Evolutionary conservation across 2,113 vertebrate species (phyloP).

Genomic region (Hiodon alosoides): DNA sequence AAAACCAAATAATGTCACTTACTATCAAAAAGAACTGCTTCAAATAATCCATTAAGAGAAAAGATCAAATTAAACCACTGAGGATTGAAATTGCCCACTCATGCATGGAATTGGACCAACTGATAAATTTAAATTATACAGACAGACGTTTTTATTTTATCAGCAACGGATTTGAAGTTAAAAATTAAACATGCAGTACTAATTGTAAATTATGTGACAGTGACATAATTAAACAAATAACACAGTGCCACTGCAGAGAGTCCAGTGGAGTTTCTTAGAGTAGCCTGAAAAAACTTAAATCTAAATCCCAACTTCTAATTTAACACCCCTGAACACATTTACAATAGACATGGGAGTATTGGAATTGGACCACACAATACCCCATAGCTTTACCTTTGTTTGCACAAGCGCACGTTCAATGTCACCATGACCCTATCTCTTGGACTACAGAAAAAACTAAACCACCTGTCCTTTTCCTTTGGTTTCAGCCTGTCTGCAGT

Average conservation of each 20-base stretch:
- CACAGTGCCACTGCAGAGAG: conserved; percentile 26
- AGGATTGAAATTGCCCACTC: too few relatives aligned
- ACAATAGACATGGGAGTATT: too few relatives aligned
- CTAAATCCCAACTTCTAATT: too few relatives aligned
- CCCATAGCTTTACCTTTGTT: too few relatives aligned
- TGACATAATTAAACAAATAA: conserved; percentile 29
- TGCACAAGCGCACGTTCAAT: too few relatives aligned
- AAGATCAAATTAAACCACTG: neutral
- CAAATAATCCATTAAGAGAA: neutral
- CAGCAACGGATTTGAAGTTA: neutral
- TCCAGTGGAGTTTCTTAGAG: neutral
- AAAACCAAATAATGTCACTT: too few relatives aligned
- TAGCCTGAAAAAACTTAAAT: neutral
- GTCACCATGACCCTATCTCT: too few relatives aligned
- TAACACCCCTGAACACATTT: too few relatives aligned
- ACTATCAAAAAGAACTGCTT: too few relatives aligned
- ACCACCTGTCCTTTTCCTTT: neutral
- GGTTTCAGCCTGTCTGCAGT: conserved; percentile 30
- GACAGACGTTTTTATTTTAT: neutral
- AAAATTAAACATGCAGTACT: conserved; percentile 28
- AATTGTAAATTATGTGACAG: conserved; percentile 4
- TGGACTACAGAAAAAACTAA: neutral
- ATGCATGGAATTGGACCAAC: neutral
- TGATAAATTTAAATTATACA: neutral
- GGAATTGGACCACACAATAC: too few relatives aligned